These are phyloP conservation scores for Nycteola revayana DNA, from an alignment of 2,888 invertebrate species.

Conservation along the genomic window DNA sequence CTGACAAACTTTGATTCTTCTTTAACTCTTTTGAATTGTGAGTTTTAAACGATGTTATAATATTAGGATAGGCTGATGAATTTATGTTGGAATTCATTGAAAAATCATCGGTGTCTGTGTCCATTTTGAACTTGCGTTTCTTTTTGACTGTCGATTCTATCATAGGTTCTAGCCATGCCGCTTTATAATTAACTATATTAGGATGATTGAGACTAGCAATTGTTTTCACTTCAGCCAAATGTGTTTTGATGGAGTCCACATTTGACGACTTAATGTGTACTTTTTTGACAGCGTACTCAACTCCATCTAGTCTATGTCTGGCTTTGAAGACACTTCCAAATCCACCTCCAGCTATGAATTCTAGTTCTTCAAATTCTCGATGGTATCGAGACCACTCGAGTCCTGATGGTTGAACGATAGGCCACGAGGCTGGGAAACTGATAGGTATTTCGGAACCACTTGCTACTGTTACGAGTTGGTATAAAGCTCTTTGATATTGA, in stretches of 20 bases:
- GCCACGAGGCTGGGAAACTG: constrained; percentile 74
- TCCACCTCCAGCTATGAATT: constrained; percentile 87
- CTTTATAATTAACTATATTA: constrained; percentile 91
- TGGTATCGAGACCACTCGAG: constrained; percentile 85
- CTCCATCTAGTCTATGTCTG: constrained; percentile 87
- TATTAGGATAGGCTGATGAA: constrained; percentile 62
- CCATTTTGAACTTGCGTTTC: constrained; percentile 57
- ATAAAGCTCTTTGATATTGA: constrained; percentile 85
- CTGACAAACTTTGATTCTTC: constrained; percentile 59
- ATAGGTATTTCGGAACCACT: constrained; percentile 78
- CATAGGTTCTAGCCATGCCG: constrained; percentile 90
- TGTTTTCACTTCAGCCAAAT: constrained; percentile 90
- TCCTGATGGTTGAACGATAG: constrained; percentile 72
- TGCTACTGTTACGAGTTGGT: constrained; percentile 83
- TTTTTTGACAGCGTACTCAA: constrained; percentile 91
- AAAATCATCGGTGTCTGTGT: constrained; percentile 63
- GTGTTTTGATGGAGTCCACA: constrained; percentile 83
- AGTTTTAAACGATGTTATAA: constrained; percentile 72
- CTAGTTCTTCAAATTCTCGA: constrained; percentile 86
- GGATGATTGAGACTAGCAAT: constrained; percentile 89
- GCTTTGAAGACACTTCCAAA: constrained; percentile 90
- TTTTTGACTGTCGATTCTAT: constrained; percentile 72
- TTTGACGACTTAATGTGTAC: constrained; percentile 85
- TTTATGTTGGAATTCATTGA: constrained; percentile 45
- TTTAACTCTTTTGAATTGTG: constrained; percentile 70